phyloP scores from a whole-genome alignment of 2,888 invertebrate species.

The Brachycybe producta region DNA sequence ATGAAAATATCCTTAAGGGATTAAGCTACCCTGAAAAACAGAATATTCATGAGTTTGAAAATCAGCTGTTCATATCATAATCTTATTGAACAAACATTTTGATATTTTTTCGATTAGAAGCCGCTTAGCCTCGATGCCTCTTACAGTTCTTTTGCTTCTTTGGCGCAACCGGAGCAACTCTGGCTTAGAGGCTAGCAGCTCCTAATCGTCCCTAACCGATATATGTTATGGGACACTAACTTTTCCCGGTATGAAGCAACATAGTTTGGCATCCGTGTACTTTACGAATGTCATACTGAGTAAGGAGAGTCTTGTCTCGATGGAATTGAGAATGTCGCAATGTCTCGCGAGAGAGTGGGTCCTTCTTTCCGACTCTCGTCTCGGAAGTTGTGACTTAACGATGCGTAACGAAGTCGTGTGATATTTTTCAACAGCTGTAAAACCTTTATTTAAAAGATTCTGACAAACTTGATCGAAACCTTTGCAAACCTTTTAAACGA shows the following conservation, averaged over 20 bases:
- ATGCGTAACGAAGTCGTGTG: conserved; percentile 60
- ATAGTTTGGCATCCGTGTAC: conserved; percentile 66
- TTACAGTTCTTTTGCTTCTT: too few relatives aligned
- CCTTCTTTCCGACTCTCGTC: conserved; percentile 76
- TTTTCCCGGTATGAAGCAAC: conserved; percentile 89
- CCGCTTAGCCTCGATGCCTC: too few relatives aligned
- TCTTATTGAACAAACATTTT: too few relatives aligned
- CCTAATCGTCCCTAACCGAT: too few relatives aligned
- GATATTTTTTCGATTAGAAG: too few relatives aligned
- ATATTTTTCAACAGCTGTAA: conserved; percentile 60
- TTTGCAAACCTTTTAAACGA: conserved; percentile 53
- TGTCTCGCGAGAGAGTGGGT: conserved; percentile 74
- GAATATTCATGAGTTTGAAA: too few relatives aligned
- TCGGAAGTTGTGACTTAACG: conserved; percentile 67
- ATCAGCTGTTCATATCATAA: too few relatives aligned
- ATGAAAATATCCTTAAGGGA: too few relatives aligned
- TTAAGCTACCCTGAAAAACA: too few relatives aligned
- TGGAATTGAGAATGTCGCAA: conserved; percentile 73
- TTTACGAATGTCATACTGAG: conserved; percentile 84
- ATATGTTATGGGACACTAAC: conserved; percentile 41
- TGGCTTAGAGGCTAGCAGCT: too few relatives aligned
- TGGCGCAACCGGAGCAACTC: too few relatives aligned
- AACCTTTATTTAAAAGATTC: conserved; percentile 65
- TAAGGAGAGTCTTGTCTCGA: conserved; percentile 83
- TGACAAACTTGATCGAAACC: conserved; percentile 62